These are phyloP conservation scores for Sclerurus mexicanus DNA, from an alignment of 2,113 vertebrate species.

Conservation along the genomic window DNA sequence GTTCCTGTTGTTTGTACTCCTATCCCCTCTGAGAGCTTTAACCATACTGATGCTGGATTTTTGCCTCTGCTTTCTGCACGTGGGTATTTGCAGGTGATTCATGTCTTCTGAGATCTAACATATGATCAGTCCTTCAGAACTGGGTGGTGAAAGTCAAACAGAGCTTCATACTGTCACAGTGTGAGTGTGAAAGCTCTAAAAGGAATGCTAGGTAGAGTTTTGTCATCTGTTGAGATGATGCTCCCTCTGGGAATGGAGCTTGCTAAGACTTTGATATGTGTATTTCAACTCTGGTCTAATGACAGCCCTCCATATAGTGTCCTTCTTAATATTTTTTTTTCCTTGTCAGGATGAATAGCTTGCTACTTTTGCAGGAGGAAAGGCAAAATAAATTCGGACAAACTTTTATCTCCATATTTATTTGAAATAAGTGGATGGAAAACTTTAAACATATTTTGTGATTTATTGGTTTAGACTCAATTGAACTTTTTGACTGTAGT, in stretches of 20 bases:
- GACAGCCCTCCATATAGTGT: background rate
- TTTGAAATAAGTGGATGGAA: background rate
- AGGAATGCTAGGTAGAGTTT: background rate
- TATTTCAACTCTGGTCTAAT: background rate
- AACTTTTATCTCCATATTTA: background rate
- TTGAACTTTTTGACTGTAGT: background rate
- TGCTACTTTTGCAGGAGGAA: background rate
- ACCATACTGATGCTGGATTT: background rate
- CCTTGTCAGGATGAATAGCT: background rate
- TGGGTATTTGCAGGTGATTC: background rate
- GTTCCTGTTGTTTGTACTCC: background rate
- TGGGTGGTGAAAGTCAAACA: background rate
- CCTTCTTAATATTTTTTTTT: background rate
- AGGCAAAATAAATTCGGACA: background rate
- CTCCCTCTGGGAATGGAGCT: background rate
- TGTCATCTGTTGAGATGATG: background rate
- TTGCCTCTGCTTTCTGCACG: background rate
- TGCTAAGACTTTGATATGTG: accelerated
- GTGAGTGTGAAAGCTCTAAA: background rate
- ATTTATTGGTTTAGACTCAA: background rate
- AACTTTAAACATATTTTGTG: background rate
- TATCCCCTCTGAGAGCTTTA: background rate
- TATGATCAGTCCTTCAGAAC: background rate
- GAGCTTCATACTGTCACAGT: background rate
- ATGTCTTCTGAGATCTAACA: background rate